A percentile compares a stretch with the other conserved stretches of the same genome.
These are phyloP conservation scores for Drosophila prosaltans DNA, from an alignment of 1,140 invertebrate species.

Conservation along the genomic window DNA sequence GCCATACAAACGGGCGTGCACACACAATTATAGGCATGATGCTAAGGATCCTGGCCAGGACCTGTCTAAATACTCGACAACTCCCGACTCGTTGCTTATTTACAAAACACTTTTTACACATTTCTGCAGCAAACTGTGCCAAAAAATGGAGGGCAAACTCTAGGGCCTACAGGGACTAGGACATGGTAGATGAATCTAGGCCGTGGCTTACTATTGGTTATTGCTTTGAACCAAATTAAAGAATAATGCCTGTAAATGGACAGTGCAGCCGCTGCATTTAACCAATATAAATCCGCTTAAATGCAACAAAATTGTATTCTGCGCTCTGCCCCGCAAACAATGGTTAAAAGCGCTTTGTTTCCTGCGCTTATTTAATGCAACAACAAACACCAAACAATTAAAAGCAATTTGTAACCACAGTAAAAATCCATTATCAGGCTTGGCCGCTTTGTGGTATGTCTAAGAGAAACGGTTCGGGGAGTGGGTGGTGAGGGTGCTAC, in stretches of 20 bases:
- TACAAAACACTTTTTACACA: constrained; percentile 68
- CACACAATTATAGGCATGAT: constrained; percentile 41
- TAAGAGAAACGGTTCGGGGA: too few species aligned
- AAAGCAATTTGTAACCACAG: constrained; percentile 57
- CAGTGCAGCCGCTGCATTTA: background rate
- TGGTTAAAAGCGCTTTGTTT: constrained; percentile 12
- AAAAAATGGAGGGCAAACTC: constrained; percentile 47
- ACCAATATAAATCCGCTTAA: constrained; percentile 52
- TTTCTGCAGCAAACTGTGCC: constrained; percentile 39
- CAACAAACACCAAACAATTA: constrained; percentile 58
- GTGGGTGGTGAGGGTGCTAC: background rate
- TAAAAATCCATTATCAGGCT: constrained; percentile 33
- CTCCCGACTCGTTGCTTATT: constrained; percentile 68
- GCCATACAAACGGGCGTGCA: constrained; percentile 24
- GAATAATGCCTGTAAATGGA: constrained; percentile 18
- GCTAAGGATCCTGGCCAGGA: constrained; percentile 9
- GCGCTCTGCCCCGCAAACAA: background rate
- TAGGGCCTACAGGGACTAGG: constrained; percentile 3
- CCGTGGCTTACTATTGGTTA: constrained; percentile 5
- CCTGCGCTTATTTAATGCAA: constrained; percentile 51
- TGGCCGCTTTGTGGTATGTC: constrained; percentile 20
- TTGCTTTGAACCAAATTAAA: constrained; percentile 11
- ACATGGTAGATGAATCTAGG: background rate
- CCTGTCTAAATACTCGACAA: constrained; percentile 69
- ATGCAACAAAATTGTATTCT: constrained; percentile 31